Percentiles rank a stretch among this genome's conserved stretches.
phyloP scores from a whole-genome alignment of 2,888 invertebrate genomes.

The Dorcus hopei region DNA sequence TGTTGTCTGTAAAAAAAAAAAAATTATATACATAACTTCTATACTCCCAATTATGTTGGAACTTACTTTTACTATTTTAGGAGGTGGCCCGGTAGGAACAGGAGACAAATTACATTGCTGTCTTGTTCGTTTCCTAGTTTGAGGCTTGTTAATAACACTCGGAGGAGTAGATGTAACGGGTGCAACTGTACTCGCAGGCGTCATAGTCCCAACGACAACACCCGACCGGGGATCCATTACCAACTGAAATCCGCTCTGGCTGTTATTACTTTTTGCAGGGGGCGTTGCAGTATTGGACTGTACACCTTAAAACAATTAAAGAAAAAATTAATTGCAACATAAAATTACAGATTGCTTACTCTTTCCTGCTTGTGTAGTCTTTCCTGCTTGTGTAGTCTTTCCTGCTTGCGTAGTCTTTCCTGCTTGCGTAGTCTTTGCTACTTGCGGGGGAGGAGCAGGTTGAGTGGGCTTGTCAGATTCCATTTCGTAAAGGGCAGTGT shows the following conservation, averaged over 20 bases:
- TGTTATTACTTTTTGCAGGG: constrained; percentile 15
- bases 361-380: not conserved
- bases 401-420: not conserved
- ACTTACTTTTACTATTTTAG: constrained; percentile 18
- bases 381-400: constrained; percentile 21
- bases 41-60: not conserved
- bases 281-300: constrained; percentile 25
- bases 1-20: constrained; percentile 10
- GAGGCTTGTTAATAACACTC: constrained; percentile 3
- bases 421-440: not conserved
- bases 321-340: not conserved
- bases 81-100: constrained; percentile 13
- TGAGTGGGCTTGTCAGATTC: constrained; percentile 39
- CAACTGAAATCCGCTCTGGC: constrained; percentile 43
- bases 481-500: constrained; percentile 58
- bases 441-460: constrained; percentile 46
- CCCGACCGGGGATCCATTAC: constrained; percentile 55
- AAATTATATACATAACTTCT: not conserved
- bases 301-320: not conserved
- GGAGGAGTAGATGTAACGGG: constrained; percentile 2
- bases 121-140: constrained; percentile 15
- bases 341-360: too few species aligned
- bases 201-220: constrained; percentile 48
- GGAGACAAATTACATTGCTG: constrained; percentile 9
- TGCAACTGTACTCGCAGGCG: constrained; percentile 25